phyloP scores from a whole-genome alignment of 2,888 invertebrate genomes.

The Cinara cedri region DNA sequence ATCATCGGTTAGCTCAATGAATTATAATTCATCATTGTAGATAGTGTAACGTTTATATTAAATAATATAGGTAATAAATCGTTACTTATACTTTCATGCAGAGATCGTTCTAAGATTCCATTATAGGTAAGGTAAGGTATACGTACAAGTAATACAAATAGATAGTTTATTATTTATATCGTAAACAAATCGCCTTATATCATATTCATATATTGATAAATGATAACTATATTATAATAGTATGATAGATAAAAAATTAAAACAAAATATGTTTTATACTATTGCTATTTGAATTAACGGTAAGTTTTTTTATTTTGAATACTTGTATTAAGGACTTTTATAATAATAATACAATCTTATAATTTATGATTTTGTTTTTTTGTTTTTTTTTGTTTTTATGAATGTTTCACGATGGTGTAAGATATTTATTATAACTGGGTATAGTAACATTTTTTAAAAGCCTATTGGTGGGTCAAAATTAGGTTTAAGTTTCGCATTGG shows the following conservation, averaged over 20 bases:
- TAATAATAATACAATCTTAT: too few relatives aligned
- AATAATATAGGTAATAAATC: background rate
- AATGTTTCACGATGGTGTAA: background rate
- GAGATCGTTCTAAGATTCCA: background rate
- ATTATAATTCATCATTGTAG: background rate
- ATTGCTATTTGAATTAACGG: too few relatives aligned
- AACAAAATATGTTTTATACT: too few relatives aligned
- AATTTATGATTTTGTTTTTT: background rate
- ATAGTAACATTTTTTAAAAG: constrained; percentile 18
- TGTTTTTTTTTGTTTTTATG: background rate
- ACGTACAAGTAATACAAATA: too few relatives aligned
- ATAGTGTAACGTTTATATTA: background rate
- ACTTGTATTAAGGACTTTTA: too few relatives aligned
- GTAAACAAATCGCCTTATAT: too few relatives aligned
- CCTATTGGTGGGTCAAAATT: background rate
- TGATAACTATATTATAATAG: too few relatives aligned
- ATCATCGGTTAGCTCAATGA: background rate
- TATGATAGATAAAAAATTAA: too few relatives aligned
- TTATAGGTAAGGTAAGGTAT: too few relatives aligned
- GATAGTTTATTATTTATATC: too few relatives aligned
- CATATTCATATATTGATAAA: too few relatives aligned
- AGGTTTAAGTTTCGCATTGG: constrained; percentile 15
- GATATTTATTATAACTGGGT: background rate
- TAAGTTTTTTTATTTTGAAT: too few relatives aligned
- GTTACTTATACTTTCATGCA: background rate